Evolutionary conservation across 37 sponge, comb jelly and placozoan species (phyloP).

Genomic region (Spongilla lacustris): DNA sequence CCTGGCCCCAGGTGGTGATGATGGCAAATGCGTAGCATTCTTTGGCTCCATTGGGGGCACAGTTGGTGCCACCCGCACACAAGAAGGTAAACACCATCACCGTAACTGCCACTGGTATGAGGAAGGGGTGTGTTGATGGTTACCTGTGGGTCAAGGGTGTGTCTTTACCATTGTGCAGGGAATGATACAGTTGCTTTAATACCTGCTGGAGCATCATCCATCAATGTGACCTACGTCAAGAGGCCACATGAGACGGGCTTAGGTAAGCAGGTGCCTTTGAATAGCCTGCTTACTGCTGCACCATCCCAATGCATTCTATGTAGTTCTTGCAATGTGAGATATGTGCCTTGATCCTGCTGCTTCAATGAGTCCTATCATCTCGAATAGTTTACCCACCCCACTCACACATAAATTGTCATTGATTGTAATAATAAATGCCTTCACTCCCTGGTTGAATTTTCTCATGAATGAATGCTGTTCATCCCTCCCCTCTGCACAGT

Average conservation of each 20-base stretch:
- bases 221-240: conserved; percentile 34
- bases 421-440: neutral
- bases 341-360: neutral
- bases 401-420: neutral
- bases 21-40: neutral
- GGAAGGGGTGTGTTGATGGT: neutral
- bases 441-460: no score
- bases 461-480: neutral
- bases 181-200: neutral
- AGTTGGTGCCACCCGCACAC: neutral
- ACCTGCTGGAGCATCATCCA: conserved; percentile 20
- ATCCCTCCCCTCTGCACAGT: neutral
- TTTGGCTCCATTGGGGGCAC: neutral
- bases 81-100: neutral
- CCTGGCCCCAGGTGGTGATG: neutral
- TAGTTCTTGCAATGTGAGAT: no score
- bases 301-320: no score
- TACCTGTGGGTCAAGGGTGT: neutral
- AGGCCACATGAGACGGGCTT: neutral
- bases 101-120: neutral
- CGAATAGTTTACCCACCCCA: neutral
- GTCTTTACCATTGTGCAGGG: conserved; percentile 2
- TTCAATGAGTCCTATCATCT: neutral
- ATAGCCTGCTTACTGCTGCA: no score
- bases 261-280: neutral